These are phyloP conservation scores for Cygnus olor DNA, from an alignment of 2,797 vertebrate genomes.

Conservation along the genomic window DNA sequence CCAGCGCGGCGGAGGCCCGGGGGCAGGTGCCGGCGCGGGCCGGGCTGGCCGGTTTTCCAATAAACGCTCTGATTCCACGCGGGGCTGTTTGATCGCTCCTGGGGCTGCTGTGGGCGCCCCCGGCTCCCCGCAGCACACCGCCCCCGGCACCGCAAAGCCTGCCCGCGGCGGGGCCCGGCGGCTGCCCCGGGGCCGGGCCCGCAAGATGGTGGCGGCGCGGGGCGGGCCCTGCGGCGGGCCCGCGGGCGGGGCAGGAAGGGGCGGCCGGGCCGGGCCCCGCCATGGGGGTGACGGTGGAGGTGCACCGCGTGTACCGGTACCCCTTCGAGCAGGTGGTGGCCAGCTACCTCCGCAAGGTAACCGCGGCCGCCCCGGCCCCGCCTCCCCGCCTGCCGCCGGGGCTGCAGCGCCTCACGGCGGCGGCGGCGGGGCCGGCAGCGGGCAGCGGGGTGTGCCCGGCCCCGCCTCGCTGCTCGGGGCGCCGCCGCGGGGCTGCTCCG, in stretches of 20 bases:
- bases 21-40: not conserved
- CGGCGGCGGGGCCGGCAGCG: not conserved
- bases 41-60: too few species aligned
- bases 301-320: constrained; percentile 71
- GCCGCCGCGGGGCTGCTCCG: too few species aligned
- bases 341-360: constrained; percentile 79
- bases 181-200: not conserved
- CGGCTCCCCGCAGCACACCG: too few species aligned
- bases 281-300: constrained; percentile 77
- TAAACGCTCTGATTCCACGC: accelerated
- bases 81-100: too few species aligned
- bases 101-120: too few species aligned
- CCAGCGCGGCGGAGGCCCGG: not conserved
- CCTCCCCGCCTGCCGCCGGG: not conserved
- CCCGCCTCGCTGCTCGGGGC: too few species aligned
- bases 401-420: not conserved
- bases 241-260: not conserved
- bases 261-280: not conserved
- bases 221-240: not conserved
- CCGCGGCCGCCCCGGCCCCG: not conserved
- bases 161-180: too few species aligned
- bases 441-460: not conserved
- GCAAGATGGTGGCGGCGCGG: not conserved
- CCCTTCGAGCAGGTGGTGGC: constrained; percentile 79
- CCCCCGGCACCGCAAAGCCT: too few species aligned